Evolutionary conservation across 2,113 vertebrate genomes (phyloP).

Genomic region (Tyrannus savana): DNA sequence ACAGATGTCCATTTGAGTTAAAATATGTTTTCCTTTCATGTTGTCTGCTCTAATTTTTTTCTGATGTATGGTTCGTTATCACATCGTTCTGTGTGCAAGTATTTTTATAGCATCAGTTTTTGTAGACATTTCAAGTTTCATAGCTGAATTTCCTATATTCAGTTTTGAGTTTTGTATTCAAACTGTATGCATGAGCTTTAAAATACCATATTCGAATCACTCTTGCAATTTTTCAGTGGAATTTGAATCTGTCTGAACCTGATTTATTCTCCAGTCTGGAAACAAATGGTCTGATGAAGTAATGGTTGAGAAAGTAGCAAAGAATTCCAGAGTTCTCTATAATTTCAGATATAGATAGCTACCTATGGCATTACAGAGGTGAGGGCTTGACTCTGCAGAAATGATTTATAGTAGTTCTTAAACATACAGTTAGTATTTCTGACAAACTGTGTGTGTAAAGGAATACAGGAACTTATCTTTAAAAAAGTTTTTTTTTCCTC

Average conservation of each 20-base stretch:
- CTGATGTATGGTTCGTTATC: slow-evolving; percentile 53
- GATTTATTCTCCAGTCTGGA: slow-evolving; percentile 43
- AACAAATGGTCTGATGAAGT: slow-evolving; percentile 25
- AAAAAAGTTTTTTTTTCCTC: not conserved
- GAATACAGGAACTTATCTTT: not conserved
- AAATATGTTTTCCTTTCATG: slow-evolving; percentile 47
- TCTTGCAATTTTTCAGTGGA: slow-evolving; percentile 17
- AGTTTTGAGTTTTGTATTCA: slow-evolving; percentile 14
- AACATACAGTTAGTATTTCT: not conserved
- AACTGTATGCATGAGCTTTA: not conserved
- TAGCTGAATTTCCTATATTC: not conserved
- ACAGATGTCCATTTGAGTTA: slow-evolving; percentile 49
- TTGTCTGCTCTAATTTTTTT: slow-evolving; percentile 54
- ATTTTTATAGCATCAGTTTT: slow-evolving; percentile 27
- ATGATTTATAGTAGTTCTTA: not conserved
- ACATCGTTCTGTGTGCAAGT: slow-evolving; percentile 39
- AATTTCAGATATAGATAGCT: slow-evolving; percentile 15
- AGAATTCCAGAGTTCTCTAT: not conserved
- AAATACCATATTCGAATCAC: slow-evolving; percentile 10
- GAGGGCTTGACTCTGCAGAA: not conserved
- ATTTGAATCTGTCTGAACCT: slow-evolving; percentile 20
- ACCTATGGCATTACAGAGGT: not conserved
- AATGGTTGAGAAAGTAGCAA: not conserved
- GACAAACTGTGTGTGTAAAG: not conserved
- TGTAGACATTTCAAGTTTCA: slow-evolving; percentile 20